Conservation (phyloP, 2,113 vertebrate genomes). For the Indicator indicator region DNA sequence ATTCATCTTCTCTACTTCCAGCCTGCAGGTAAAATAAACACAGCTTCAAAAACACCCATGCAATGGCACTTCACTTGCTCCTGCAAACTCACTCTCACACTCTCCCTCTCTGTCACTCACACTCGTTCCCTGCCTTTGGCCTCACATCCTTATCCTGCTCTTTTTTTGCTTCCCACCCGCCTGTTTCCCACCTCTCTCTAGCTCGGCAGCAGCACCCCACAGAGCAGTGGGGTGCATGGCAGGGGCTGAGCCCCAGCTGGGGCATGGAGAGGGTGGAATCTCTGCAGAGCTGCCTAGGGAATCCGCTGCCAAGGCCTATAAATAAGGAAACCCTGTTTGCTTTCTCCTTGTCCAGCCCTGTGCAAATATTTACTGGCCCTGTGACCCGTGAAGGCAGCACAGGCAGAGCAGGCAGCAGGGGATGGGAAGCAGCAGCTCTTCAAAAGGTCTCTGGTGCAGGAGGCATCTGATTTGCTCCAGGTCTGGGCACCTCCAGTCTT, state of each 20-base stretch:
- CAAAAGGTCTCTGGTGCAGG: not conserved
- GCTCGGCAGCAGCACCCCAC: fast-evolving
- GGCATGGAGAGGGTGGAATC: not conserved
- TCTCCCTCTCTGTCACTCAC: not conserved
- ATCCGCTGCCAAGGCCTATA: slow-evolving; percentile 48
- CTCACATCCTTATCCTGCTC: not conserved
- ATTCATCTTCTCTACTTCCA: not conserved
- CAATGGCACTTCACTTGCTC: not conserved
- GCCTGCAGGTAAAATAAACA: slow-evolving; percentile 44
- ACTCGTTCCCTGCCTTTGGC: not conserved
- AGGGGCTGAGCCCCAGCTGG: not conserved
- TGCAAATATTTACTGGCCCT: slow-evolving; percentile 63
- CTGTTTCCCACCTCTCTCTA: not conserved
- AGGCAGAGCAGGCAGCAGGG: not conserved
- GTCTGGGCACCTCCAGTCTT: not conserved
- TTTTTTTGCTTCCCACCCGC: not conserved
- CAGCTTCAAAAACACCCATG: not conserved
- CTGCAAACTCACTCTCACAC: not conserved
- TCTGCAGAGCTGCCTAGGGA: fast-evolving
- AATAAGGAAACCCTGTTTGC: slow-evolving; percentile 68
- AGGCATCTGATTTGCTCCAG: not conserved
- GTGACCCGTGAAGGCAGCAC: slow-evolving; percentile 27
- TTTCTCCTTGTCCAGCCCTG: slow-evolving; percentile 57
- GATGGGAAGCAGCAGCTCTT: not conserved
- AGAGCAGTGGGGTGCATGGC: fast-evolving